Evolutionary conservation across 2,888 invertebrate genomes (phyloP).

Genomic region (Smittia aterrima): DNA sequence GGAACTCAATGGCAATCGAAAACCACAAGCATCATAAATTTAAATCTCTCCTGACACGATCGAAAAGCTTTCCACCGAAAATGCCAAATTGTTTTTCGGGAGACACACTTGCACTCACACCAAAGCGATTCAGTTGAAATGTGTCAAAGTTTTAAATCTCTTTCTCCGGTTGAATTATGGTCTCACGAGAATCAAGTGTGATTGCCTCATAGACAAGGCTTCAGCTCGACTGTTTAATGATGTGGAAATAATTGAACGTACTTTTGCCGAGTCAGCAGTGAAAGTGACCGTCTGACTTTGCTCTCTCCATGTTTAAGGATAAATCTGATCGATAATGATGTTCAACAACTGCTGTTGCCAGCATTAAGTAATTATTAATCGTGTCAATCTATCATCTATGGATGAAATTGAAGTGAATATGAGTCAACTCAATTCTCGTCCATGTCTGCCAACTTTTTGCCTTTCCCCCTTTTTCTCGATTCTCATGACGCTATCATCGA

Average conservation of each 20-base stretch:
- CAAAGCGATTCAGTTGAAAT: neutral
- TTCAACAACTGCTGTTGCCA: neutral
- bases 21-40: constrained; percentile 12
- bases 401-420: neutral
- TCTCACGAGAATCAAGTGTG: neutral
- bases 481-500: neutral
- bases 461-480: neutral
- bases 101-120: neutral
- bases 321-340: constrained; percentile 4
- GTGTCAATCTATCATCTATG: constrained; percentile 34
- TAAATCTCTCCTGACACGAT: constrained; percentile 1
- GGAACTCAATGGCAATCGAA: neutral
- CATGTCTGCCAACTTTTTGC: constrained; percentile 7
- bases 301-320: neutral
- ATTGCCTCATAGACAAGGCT: neutral
- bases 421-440: constrained; percentile 20
- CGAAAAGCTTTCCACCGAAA: constrained; percentile 3
- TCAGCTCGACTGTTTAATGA: neutral
- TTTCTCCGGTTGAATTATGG: neutral
- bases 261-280: neutral
- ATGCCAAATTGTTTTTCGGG: neutral
- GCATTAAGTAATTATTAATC: constrained; percentile 36
- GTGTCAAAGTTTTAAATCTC: constrained; percentile 22
- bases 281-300: neutral
- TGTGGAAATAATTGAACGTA: neutral